Percentiles rank a stretch among this genome's conserved stretches.
Evolutionary conservation across 2,113 vertebrate genomes (phyloP).

Genomic region (Stegostoma tigrinum): DNA sequence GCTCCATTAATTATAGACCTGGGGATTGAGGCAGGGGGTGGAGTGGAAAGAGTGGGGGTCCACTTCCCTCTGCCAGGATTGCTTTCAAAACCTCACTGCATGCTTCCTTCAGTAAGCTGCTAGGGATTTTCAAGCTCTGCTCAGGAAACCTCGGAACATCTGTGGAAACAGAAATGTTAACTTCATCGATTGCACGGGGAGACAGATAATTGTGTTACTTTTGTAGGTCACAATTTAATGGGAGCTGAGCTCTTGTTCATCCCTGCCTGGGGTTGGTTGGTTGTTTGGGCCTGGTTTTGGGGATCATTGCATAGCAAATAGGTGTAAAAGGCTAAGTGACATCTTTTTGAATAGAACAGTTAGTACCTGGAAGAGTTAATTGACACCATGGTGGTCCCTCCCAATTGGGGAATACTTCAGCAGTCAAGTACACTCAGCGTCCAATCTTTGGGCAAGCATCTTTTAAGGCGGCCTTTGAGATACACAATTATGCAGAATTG

Average conservation of each 20-base stretch:
- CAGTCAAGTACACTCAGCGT: too few species aligned
- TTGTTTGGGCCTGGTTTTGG: background rate
- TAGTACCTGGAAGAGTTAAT: too few species aligned
- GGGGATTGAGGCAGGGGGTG: too few species aligned
- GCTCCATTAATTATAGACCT: background rate
- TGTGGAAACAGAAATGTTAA: background rate
- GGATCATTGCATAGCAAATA: background rate
- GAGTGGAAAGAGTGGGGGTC: background rate
- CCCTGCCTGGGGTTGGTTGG: background rate
- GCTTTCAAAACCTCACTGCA: background rate
- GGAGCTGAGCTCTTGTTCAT: background rate
- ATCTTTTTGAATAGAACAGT: too few species aligned
- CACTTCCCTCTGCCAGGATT: background rate
- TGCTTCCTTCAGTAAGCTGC: background rate
- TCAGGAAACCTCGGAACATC: background rate
- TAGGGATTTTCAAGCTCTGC: background rate
- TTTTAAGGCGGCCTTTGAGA: too few species aligned
- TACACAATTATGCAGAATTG: too few species aligned
- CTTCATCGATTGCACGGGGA: background rate
- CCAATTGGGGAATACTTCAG: too few species aligned
- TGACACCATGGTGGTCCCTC: too few species aligned
- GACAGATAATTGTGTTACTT: background rate
- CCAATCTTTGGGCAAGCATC: too few species aligned
- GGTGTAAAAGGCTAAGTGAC: background rate
- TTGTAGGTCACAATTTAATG: background rate